Evolutionary conservation across 1,140 invertebrate genomes (phyloP).

Genomic region (Semibalanus balanoides): DNA sequence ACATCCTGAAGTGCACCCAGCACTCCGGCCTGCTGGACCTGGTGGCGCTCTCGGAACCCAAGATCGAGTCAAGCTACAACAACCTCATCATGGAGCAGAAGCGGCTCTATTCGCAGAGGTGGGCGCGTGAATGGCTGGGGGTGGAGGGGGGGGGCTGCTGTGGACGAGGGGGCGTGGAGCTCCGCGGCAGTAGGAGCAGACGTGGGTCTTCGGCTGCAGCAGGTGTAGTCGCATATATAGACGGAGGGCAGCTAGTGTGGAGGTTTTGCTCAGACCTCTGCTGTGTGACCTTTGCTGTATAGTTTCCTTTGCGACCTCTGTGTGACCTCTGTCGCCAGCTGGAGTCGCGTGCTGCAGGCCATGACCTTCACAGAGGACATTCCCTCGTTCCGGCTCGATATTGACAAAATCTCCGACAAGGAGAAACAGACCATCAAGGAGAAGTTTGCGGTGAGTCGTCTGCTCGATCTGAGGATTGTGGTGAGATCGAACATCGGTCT

Average conservation of each 20-base stretch:
- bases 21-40: conserved; percentile 66
- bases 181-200: too few species aligned
- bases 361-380: conserved; percentile 50
- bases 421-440: conserved; percentile 86
- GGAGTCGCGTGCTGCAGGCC: conserved; percentile 64
- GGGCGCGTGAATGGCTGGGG: too few species aligned
- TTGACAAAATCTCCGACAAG: conserved; percentile 68
- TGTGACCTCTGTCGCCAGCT: conserved; percentile 39
- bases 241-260: too few species aligned
- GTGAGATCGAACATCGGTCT: too few species aligned
- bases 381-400: conserved; percentile 37
- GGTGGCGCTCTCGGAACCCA: conserved; percentile 58
- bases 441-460: conserved; percentile 58
- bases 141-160: too few species aligned
- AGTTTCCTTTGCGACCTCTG: conserved; percentile 9
- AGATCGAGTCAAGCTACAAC: conserved; percentile 60
- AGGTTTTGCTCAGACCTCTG: too few species aligned
- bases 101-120: conserved; percentile 60
- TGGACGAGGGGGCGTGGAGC: too few species aligned
- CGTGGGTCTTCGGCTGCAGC: too few species aligned
- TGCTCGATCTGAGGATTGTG: too few species aligned
- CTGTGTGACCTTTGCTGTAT: conserved; percentile 1
- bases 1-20: conserved; percentile 75
- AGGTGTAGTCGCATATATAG: too few species aligned
- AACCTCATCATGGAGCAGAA: conserved; percentile 69